Conservation (phyloP, 1,140 invertebrate species). For the Saxidomus purpurata region DNA sequence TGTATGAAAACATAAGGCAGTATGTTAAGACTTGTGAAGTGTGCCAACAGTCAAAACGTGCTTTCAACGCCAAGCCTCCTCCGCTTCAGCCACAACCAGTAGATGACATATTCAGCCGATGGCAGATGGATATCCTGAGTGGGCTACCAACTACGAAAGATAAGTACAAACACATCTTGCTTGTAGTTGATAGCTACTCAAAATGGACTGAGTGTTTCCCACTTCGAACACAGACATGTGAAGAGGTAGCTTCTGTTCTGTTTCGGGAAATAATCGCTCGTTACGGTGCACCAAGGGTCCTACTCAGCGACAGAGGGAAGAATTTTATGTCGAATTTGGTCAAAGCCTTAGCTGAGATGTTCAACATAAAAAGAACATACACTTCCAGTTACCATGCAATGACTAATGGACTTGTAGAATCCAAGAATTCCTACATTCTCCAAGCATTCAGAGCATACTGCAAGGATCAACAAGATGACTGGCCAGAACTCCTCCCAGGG, state of each 20-base stretch:
- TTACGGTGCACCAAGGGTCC: constrained; percentile 68
- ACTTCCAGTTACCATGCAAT: constrained; percentile 67
- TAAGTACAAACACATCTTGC: constrained; percentile 69
- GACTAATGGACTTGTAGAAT: constrained; percentile 40
- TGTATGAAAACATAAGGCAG: constrained; percentile 55
- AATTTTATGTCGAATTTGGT: constrained; percentile 72
- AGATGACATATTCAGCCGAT: constrained; percentile 52
- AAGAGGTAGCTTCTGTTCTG: constrained; percentile 67
- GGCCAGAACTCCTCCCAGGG: constrained; percentile 56
- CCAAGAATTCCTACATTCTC: constrained; percentile 20
- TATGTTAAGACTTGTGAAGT: constrained; percentile 62
- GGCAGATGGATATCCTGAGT: constrained; percentile 71
- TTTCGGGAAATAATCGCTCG: constrained; percentile 69
- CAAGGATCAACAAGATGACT: constrained; percentile 63
- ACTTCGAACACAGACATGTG: constrained; percentile 59
- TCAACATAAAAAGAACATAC: constrained; percentile 48
- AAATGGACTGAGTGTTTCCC: constrained; percentile 70
- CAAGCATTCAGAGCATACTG: constrained; percentile 57
- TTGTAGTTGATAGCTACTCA: constrained; percentile 64
- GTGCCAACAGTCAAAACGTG: constrained; percentile 66
- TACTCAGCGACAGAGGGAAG: constrained; percentile 66
- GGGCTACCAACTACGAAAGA: constrained; percentile 60
- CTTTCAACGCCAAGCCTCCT: neutral
- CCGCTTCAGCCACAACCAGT: constrained; percentile 59
- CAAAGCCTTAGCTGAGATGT: constrained; percentile 67